Evolutionary conservation across 2,797 vertebrate genomes (phyloP), one percentile per base, ranked within the genome.

Genomic region (Tokudaia tokunoshimensis): DNA sequence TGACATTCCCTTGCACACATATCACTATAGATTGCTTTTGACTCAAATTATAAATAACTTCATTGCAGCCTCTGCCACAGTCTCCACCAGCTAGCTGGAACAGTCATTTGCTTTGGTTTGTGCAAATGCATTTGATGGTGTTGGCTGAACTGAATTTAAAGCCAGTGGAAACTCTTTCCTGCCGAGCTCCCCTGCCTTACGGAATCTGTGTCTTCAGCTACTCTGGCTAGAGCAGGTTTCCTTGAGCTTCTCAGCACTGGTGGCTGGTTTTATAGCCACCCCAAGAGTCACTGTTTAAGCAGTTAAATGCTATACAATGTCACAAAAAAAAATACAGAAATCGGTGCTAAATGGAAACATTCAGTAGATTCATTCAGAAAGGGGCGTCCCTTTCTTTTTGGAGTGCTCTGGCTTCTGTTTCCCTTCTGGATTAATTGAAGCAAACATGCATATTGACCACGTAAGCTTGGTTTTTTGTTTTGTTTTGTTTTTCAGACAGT

Each of bases 351-450:
- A 70, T 72, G 15, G 47, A 92, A 92, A 91, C 61, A 17, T 94
- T 82, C 9, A 81, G 63, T 67, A 59, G 88, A 93, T 78, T 65
- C 14, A 44, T 82, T 91, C 88, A 44, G 22, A 94, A 88, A 93
- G 95, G 84, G 89, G 72, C 44, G 3, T 34, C 12, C 19, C 24
- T 80, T 90, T 37, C 2, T 80, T 92, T 90, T 47, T 57, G 24
- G n/a, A 81, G 70, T 70, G 4, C n/a, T 74, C 95, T 78, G 92
- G 65, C 19, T 95, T 96, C 65, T 26, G 15, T 57, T 79, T 88
- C 1, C 6, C 24, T 24, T 90, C 52, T 37, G 5, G n/a, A 59
- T 74, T 81, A 78, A 87, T 59, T 88, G 79, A 95, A 90, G 29
- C 55, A 89, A 94, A 59, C 31, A 84, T 89, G 86, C 7, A 10